Base-by-base conservation (phyloP, 2,113 vertebrate genomes). In the Pachypanchax playfairii region DNA sequence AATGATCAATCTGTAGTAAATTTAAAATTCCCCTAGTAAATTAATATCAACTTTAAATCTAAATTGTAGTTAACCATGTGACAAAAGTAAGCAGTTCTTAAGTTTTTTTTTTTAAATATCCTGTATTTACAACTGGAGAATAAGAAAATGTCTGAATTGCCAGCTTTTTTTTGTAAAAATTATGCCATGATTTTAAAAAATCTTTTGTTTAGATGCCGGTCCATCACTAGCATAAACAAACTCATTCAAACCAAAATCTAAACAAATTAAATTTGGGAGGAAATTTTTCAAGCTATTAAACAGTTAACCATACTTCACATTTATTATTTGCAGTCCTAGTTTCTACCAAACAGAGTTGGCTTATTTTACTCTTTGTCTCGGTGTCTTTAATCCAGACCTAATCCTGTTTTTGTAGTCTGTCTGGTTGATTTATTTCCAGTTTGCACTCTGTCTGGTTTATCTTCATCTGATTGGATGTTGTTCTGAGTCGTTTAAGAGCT, bases 331-430 rank as follows among this genome's bases (percentile, higher is more conserved):
- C n/a, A n/a, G n/a, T n/a, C n/a, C n/a, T n/a, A n/a, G n/a, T n/a
- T n/a, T n/a, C n/a, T n/a, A n/a, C n/a, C n/a, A n/a, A n/a, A n/a
- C 56, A 25, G 41, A 46, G 18, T 44, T 59, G 20, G 38, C 35
- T 55, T 8, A 66, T 44, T 66, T 60, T 18, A 48, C 59, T 6
- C 12, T 14, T 9, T 36, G 15, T 79, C 72, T 57, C 12, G 6
- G 29, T 46, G 67, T 72, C 44, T 29, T 44, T 60, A 3, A n/a
- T 54, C 21, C 21, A 54, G 22, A n/a, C 21, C 18, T 72, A 67
- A 79, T 83, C 54, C 56, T 72, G 46, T 61, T 68, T 55, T 64
- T 83, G 70, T 41, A 52, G 68, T 72, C 56, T 65, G 35, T 72
- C 56, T 68, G 35, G 25, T 42, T 74, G 66, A 63, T 67, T 25